Conservation (phyloP, 2,888 invertebrate genomes). For the Luperina testacea region DNA sequence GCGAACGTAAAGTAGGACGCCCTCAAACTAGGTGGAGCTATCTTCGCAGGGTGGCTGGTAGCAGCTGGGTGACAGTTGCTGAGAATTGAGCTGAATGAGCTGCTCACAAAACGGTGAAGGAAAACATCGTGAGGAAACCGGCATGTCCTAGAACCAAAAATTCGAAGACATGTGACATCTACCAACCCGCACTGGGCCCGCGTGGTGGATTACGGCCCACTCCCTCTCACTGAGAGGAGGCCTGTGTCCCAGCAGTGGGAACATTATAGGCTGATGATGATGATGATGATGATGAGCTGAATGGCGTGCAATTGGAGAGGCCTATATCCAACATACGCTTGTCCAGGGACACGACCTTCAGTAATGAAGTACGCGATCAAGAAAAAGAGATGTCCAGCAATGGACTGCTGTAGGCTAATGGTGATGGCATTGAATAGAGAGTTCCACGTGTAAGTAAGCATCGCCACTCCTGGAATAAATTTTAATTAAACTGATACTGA, state of each 20-base stretch:
- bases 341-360: neutral
- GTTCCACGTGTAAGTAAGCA: neutral
- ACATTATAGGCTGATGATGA: too few species aligned
- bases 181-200: too few species aligned
- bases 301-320: neutral
- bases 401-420: neutral
- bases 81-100: neutral
- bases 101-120: too few species aligned
- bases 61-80: neutral
- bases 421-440: neutral
- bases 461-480: neutral
- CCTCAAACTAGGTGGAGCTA: neutral
- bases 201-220: too few species aligned
- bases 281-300: too few species aligned
- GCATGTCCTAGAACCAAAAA: too few species aligned
- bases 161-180: too few species aligned
- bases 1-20: neutral
- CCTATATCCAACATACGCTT: neutral
- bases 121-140: too few species aligned
- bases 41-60: neutral
- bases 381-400: neutral
- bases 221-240: too few species aligned
- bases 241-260: too few species aligned
- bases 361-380: neutral
- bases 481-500: neutral